phyloP scores from a whole-genome alignment of 2,797 vertebrate genomes.

The Chiloscyllium punctatum region DNA sequence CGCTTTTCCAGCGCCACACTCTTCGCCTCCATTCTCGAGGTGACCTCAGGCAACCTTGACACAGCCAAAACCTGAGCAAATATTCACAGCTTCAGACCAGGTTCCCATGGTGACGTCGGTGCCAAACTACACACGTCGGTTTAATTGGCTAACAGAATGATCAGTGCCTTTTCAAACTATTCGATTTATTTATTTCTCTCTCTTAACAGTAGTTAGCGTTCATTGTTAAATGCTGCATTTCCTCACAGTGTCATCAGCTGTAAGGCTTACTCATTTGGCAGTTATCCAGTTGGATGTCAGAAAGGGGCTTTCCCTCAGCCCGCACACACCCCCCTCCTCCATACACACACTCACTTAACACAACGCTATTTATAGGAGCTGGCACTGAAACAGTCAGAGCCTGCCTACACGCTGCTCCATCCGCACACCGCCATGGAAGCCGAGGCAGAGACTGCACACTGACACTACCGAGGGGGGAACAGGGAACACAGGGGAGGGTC shows the following conservation, averaged over 20 bases:
- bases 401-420: constrained; percentile 49
- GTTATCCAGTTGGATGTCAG: constrained; percentile 63
- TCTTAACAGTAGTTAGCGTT: constrained; percentile 25
- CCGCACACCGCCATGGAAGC: not conserved
- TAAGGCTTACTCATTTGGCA: constrained; percentile 56
- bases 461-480: fast-evolving
- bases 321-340: constrained; percentile 39
- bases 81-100: not conserved
- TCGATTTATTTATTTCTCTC: not conserved
- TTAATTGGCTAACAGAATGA: not conserved
- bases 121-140: not conserved
- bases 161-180: not conserved
- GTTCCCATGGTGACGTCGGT: not conserved
- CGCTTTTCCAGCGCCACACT: no score
- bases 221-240: not conserved
- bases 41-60: not conserved
- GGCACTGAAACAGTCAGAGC: constrained; percentile 63
- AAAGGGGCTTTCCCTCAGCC: constrained; percentile 57
- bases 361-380: constrained; percentile 70
- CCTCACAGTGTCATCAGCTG: constrained; percentile 49
- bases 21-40: no score
- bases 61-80: not conserved
- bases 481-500: not conserved
- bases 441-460: not conserved
- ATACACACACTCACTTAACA: constrained; percentile 45